phyloP scores from a whole-genome alignment of 1,140 invertebrate genomes.

The Drosophila tristis region DNA sequence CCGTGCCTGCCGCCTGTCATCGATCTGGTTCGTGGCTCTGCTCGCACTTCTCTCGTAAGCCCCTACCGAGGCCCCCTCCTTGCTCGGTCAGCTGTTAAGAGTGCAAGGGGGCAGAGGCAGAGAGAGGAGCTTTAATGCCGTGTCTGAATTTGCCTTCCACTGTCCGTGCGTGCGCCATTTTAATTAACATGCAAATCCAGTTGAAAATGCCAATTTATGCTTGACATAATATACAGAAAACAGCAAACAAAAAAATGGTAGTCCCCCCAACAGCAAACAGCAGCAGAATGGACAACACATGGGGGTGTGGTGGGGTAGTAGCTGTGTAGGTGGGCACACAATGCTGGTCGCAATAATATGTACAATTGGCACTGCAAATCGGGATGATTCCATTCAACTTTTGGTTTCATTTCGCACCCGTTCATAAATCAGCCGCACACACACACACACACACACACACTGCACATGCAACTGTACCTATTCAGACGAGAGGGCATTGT shows the following conservation, averaged over 20 bases:
- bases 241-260: slow-evolving; percentile 20
- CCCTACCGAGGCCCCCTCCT: slow-evolving; percentile 34
- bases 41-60: no score
- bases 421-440: slow-evolving; percentile 27
- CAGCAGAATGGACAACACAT: slow-evolving; percentile 14
- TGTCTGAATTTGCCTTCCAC: slow-evolving; percentile 79
- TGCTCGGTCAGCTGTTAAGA: slow-evolving; percentile 56
- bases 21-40: slow-evolving; percentile 51
- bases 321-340: slow-evolving; percentile 1
- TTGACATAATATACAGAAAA: slow-evolving; percentile 76
- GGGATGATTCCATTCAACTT: slow-evolving; percentile 42
- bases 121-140: slow-evolving; percentile 60
- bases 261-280: slow-evolving; percentile 38
- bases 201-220: slow-evolving; percentile 82
- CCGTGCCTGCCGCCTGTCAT: slow-evolving; percentile 56
- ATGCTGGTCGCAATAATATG: slow-evolving; percentile 36
- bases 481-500: slow-evolving; percentile 5
- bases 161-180: slow-evolving; percentile 77
- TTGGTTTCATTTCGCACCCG: slow-evolving; percentile 19
- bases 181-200: slow-evolving; percentile 83
- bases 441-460: no score
- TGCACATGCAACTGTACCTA: not conserved
- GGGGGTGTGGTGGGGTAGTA: not conserved
- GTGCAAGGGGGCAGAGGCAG: slow-evolving; percentile 23
- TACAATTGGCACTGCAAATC: slow-evolving; percentile 33